Conservation (phyloP, 2,113 vertebrate genomes). For the Zapus hudsonius region DNA sequence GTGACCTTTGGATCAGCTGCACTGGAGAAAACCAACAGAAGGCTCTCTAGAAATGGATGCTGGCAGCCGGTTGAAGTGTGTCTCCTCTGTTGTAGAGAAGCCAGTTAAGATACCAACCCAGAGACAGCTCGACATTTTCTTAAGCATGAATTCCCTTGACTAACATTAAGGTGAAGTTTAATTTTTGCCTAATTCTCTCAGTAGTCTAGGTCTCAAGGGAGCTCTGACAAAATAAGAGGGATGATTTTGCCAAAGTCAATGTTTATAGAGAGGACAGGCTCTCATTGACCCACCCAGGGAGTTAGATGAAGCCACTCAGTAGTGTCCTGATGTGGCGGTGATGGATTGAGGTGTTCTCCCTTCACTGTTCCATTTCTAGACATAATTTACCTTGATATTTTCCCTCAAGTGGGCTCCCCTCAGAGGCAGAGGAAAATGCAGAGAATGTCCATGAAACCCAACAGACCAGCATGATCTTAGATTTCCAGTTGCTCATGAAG, state of each 20-base stretch:
- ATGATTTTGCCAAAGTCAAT: neutral
- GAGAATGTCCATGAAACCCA: neutral
- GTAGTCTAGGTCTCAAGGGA: neutral
- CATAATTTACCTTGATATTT: conserved; percentile 20
- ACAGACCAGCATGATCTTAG: neutral
- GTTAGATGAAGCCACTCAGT: neutral
- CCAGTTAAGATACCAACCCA: neutral
- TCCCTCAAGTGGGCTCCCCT: neutral
- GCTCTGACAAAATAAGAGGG: neutral
- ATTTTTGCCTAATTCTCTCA: neutral
- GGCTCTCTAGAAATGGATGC: neutral
- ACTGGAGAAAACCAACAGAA: neutral
- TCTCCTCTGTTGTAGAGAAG: neutral
- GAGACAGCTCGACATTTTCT: neutral
- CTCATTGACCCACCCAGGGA: neutral
- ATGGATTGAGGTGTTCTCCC: neutral
- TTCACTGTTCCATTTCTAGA: neutral
- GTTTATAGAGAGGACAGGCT: neutral
- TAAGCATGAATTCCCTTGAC: neutral
- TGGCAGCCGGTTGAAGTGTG: neutral
- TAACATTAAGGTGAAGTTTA: neutral
- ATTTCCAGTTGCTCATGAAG: neutral
- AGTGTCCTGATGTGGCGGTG: neutral
- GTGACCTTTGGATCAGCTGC: neutral
- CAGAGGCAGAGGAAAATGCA: neutral